phyloP scores from a whole-genome alignment of 1,140 invertebrate species.

The Himalopsyche phryganea region DNA sequence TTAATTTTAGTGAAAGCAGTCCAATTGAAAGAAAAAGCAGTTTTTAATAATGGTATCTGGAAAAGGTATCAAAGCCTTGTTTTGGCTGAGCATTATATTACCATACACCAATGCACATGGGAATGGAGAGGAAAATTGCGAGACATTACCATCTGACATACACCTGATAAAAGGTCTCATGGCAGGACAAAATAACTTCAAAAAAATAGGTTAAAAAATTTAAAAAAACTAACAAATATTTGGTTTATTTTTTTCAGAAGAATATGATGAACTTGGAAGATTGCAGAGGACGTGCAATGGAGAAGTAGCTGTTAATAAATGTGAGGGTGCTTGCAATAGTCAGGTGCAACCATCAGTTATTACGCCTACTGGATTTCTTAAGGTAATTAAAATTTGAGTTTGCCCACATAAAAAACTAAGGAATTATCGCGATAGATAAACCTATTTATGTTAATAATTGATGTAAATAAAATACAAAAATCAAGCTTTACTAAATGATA shows the following conservation, averaged over 20 bases:
- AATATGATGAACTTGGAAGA: slow-evolving; percentile 77
- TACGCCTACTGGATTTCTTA: slow-evolving; percentile 82
- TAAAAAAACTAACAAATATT: neutral
- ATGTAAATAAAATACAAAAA: too few relatives aligned
- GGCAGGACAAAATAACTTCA: neutral
- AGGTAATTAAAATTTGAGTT: too few relatives aligned
- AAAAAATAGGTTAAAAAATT: neutral
- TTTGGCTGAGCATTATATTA: slow-evolving; percentile 6
- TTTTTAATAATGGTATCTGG: slow-evolving; percentile 1
- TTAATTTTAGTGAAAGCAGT: too few relatives aligned
- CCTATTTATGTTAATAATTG: too few relatives aligned
- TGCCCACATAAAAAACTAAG: too few relatives aligned
- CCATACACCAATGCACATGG: neutral
- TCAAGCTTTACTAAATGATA: too few relatives aligned
- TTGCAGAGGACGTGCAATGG: slow-evolving; percentile 81
- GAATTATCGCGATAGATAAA: too few relatives aligned
- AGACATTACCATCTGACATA: slow-evolving; percentile 74
- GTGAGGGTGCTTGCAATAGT: slow-evolving; percentile 84
- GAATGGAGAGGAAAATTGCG: slow-evolving; percentile 61
- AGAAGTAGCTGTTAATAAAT: slow-evolving; percentile 82
- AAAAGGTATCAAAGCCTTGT: slow-evolving; percentile 1
- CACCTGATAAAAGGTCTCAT: slow-evolving; percentile 70
- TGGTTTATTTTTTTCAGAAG: slow-evolving; percentile 59
- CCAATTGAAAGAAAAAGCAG: too few relatives aligned
- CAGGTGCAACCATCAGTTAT: slow-evolving; percentile 87